These are phyloP conservation scores for Channallabes apus DNA, from an alignment of 2,797 vertebrate species.

Conservation along the genomic window DNA sequence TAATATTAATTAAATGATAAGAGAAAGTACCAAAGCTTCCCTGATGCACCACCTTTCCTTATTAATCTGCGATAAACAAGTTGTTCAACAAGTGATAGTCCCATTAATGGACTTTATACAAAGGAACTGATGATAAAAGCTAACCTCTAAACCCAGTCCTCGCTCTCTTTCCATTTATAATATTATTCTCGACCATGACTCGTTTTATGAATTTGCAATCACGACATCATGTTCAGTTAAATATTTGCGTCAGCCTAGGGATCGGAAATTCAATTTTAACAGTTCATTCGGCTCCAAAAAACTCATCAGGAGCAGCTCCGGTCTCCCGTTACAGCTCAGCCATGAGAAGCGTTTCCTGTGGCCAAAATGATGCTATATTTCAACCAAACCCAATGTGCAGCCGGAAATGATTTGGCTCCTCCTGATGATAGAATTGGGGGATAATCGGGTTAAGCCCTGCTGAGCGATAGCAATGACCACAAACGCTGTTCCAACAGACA, in stretches of 20 bases:
- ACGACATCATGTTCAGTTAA: neutral
- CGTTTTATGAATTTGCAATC: neutral
- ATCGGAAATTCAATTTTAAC: neutral
- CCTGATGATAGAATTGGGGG: conserved; percentile 65
- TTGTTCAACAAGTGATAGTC: neutral
- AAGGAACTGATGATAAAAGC: neutral
- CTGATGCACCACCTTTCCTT: neutral
- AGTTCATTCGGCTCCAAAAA: neutral
- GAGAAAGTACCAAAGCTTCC: neutral
- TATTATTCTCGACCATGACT: neutral
- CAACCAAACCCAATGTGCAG: conserved; percentile 30
- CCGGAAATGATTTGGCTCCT: conserved; percentile 52
- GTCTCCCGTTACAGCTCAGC: conserved; percentile 6
- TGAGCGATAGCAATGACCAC: conserved; percentile 71
- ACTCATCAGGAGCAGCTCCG: neutral
- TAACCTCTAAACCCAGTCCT: neutral
- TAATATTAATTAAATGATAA: neutral
- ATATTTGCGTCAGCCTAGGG: neutral
- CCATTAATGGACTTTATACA: neutral
- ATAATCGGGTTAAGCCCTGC: conserved; percentile 71
- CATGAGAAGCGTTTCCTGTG: conserved; percentile 21
- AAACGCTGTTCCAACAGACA: conserved; percentile 62
- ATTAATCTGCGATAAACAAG: neutral
- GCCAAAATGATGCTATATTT: conserved; percentile 25
- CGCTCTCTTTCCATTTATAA: neutral